These are phyloP conservation scores for Neosilurus hyrtlii DNA, from an alignment of 2,797 vertebrate species.

Conservation along the genomic window DNA sequence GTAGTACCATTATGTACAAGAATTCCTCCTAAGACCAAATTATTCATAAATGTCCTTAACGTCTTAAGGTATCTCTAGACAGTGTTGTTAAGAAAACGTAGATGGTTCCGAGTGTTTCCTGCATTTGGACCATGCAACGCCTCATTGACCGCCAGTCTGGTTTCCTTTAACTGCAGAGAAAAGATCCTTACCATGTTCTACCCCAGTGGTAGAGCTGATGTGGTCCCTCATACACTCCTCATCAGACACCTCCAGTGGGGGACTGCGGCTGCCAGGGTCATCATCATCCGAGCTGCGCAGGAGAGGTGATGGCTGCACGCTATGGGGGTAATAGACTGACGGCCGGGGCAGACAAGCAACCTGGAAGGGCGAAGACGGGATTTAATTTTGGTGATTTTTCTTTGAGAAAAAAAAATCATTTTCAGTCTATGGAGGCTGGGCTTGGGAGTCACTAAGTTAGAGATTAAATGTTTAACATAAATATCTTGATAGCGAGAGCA, in stretches of 20 bases:
- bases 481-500: not conserved
- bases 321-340: slow-evolving; percentile 69
- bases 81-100: not conserved
- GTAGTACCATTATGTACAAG: not conserved
- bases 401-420: not conserved
- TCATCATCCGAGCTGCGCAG: slow-evolving; percentile 93
- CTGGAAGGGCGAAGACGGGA: slow-evolving; percentile 62
- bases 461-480: not conserved
- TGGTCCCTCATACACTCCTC: slow-evolving; percentile 85
- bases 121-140: not conserved
- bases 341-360: slow-evolving; percentile 80
- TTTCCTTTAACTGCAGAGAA: not conserved
- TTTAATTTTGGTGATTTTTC: not conserved
- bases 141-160: not conserved
- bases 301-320: slow-evolving; percentile 72
- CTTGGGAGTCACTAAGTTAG: not conserved
- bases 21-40: not conserved
- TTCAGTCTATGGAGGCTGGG: not conserved
- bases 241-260: slow-evolving; percentile 94
- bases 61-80: not conserved
- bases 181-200: slow-evolving; percentile 81
- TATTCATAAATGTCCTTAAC: not conserved
- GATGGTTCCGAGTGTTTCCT: not conserved
- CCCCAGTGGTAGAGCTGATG: slow-evolving; percentile 75
- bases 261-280: slow-evolving; percentile 84